Base-by-base conservation (phyloP, 2,113 vertebrate species). In the Pterocles burchelli region DNA sequence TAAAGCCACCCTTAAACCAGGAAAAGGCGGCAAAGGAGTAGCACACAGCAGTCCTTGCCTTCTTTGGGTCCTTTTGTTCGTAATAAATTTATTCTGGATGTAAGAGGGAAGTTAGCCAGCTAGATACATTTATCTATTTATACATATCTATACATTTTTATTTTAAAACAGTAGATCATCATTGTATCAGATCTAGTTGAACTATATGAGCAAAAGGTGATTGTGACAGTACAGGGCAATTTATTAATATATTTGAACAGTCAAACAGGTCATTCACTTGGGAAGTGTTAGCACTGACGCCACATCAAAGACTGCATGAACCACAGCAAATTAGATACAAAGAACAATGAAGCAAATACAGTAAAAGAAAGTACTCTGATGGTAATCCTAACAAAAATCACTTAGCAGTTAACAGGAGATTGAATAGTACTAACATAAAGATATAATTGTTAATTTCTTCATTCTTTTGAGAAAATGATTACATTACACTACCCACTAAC, bases 321-420 rank as follows among this genome's bases (percentile, higher is more conserved):
- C 38, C 31, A 74, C 19, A 48, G 19, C 15, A 51, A 46, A 41
- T 20, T 13, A 58, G 38, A 59, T 6, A 70, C 22, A 54, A 67
- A 73, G 14, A 41, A 55, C 29, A 67, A 38, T 0, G 0, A 72
- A 62, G 55, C 13, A 63, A 68, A 70, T 48, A 33, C 0, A 1
- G 43, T 52, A 52, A 52, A 49, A 68, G 6, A 38, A 70, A 66
- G n/a, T 45, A 49, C 54, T 17, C 10, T 26, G 11, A 82, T 59
- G 4, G 52, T 36, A 76, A 66, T 15, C 16, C n/a, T 49, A 82
- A 76, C 31, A 54, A 48, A 13, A 86, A 71, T 51, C 25, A 43
- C n/a, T 48, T 16, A 28, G 22, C 11, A 38, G 33, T 34, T 75
- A 75, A 61, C 13, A 79, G 33, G 80, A 45, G 29, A 70, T 34